A percentile compares a stretch with the other conserved stretches of the same genome.
phyloP scores from a whole-genome alignment of 2,888 invertebrate genomes.

The Dynastes tityus region DNA sequence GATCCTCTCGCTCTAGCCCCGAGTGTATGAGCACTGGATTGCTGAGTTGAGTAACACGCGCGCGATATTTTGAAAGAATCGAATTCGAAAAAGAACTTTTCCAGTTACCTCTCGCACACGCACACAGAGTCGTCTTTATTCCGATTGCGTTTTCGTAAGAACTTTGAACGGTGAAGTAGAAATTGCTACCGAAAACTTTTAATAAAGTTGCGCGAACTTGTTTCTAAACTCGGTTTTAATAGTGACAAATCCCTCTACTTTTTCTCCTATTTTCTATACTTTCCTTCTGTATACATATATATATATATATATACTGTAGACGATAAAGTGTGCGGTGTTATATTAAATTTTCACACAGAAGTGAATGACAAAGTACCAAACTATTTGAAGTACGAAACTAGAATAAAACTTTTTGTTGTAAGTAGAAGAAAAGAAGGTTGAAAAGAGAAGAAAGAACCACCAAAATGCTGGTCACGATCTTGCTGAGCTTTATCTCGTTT shows the following conservation, averaged over 20 bases:
- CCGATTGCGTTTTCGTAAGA: constrained; percentile 3
- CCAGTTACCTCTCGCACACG: constrained; percentile 17
- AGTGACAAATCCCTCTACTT: constrained; percentile 13
- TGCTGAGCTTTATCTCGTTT: constrained; percentile 28
- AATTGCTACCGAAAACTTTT: constrained; percentile 11
- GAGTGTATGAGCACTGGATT: neutral
- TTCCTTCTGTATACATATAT: no score
- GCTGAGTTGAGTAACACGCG: constrained; percentile 25
- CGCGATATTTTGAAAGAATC: neutral
- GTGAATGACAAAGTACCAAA: constrained; percentile 5
- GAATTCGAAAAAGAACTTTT: constrained; percentile 11
- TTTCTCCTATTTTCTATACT: neutral
- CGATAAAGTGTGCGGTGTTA: constrained; percentile 14
- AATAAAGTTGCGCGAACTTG: constrained; percentile 21
- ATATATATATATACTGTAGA: neutral
- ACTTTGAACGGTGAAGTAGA: neutral
- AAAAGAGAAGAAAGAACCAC: neutral
- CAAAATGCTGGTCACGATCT: constrained; percentile 20
- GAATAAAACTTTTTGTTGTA: neutral
- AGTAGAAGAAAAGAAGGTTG: neutral
- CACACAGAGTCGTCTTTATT: neutral
- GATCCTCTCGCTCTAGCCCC: constrained; percentile 24
- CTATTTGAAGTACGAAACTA: neutral
- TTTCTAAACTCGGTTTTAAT: constrained; percentile 21
- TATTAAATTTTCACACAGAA: neutral